Percentiles rank a stretch among this genome's conserved stretches.
Conservation (phyloP, 2,113 vertebrate species). For the Bos indicus region DNA sequence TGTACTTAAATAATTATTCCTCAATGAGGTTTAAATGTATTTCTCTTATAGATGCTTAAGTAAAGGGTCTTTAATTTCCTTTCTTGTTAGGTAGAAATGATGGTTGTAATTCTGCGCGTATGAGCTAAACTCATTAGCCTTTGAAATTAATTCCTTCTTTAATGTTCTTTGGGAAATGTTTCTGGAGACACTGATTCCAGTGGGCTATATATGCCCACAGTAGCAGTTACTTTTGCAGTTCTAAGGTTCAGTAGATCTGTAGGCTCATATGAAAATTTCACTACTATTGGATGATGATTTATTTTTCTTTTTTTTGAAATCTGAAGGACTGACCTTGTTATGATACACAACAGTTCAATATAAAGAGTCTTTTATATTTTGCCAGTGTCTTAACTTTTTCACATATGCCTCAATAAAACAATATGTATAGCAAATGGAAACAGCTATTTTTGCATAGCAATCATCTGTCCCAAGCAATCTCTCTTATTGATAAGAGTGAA, state of each 20-base stretch:
- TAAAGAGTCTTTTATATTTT: neutral
- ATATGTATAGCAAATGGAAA: neutral
- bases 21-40: slow-evolving; percentile 18
- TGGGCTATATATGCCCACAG: neutral
- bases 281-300: neutral
- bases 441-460: neutral
- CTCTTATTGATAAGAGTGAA: neutral
- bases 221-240: neutral
- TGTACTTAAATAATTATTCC: neutral
- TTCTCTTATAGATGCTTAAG: neutral
- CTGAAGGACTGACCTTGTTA: neutral
- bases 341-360: neutral
- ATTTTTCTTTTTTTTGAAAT: slow-evolving; percentile 23
- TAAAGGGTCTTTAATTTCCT: slow-evolving; percentile 3
- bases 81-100: slow-evolving; percentile 32
- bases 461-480: neutral
- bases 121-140: neutral
- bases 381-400: neutral
- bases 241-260: neutral
- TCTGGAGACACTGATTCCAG: slow-evolving; percentile 3
- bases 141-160: slow-evolving; percentile 56
- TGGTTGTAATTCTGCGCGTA: neutral
- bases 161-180: slow-evolving; percentile 38
- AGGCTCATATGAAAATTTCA: neutral
- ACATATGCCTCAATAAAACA: neutral